Conservation (phyloP, 23 tunicate species). For the Halocynthia aurantium region DNA sequence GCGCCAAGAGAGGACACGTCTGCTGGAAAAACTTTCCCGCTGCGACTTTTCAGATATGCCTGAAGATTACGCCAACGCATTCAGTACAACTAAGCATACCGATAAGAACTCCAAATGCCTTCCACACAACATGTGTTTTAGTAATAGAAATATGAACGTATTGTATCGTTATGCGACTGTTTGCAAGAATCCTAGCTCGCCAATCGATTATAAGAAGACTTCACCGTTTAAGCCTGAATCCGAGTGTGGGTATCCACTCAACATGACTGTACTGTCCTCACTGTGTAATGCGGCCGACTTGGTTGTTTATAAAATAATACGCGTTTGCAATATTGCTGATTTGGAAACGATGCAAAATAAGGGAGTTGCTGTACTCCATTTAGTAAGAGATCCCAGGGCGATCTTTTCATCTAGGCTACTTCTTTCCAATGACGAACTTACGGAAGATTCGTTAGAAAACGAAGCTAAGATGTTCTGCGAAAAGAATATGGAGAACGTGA, state of each 20-base stretch:
- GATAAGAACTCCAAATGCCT: constrained; percentile 49
- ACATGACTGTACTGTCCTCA: constrained; percentile 24
- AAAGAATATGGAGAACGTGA: background rate
- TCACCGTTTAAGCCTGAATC: constrained; percentile 7
- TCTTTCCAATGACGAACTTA: constrained; percentile 3
- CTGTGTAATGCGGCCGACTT: constrained; percentile 25
- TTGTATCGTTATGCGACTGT: constrained; percentile 18
- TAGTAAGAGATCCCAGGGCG: constrained; percentile 82
- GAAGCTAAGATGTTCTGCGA: background rate
- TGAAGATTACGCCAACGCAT: constrained; percentile 23
- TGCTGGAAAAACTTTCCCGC: constrained; percentile 16
- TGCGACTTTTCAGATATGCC: constrained; percentile 36
- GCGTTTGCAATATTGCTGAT: constrained; percentile 46
- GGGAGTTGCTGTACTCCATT: constrained; percentile 33
- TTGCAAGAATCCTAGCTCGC: background rate
- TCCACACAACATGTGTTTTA: constrained; percentile 48
- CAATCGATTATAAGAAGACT: background rate
- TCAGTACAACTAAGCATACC: constrained; percentile 23
- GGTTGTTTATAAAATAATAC: constrained; percentile 46
- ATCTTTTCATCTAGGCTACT: constrained; percentile 39
- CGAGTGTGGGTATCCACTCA: constrained; percentile 19
- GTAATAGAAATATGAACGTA: constrained; percentile 25
- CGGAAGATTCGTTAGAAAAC: background rate
- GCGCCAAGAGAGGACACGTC: constrained; percentile 19
- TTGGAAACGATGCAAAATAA: constrained; percentile 14